phyloP scores from a whole-genome alignment of 1,140 invertebrate species.

The Wasmannia auropunctata region DNA sequence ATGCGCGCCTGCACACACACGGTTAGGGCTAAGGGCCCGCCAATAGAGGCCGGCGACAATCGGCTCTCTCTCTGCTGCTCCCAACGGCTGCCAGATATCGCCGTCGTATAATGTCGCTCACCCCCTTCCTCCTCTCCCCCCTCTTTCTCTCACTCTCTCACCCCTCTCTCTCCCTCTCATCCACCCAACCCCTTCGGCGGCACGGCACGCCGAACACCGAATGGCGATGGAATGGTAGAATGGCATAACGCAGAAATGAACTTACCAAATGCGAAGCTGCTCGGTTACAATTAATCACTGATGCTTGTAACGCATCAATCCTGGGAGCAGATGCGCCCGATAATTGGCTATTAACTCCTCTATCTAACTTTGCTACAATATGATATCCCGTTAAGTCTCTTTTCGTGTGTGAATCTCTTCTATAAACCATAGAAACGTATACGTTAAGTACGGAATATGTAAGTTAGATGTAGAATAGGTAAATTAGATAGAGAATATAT shows the following conservation, averaged over 20 bases:
- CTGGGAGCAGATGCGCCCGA: background rate
- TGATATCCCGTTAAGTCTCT: background rate
- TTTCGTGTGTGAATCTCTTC: background rate
- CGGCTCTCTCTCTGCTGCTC: conserved; percentile 19
- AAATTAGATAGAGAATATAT: background rate
- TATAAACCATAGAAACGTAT: background rate
- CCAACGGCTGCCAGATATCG: conserved; percentile 44
- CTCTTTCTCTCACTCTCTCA: too few species aligned
- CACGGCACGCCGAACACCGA: conserved; percentile 11
- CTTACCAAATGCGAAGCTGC: conserved; percentile 22
- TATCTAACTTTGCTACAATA: conserved; percentile 7
- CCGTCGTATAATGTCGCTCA: conserved; percentile 39
- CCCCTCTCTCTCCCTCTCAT: too few species aligned
- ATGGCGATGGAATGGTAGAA: conserved; percentile 1
- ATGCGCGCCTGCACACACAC: conserved; percentile 37
- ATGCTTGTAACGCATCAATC: conserved; percentile 24
- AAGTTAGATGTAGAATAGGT: background rate
- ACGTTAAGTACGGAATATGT: background rate
- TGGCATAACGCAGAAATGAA: conserved; percentile 45
- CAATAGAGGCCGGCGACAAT: conserved; percentile 57
- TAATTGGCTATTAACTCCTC: conserved; percentile 33
- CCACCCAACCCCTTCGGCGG: too few species aligned
- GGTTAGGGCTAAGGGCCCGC: conserved; percentile 53
- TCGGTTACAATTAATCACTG: conserved; percentile 46
- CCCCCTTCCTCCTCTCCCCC: background rate